These are phyloP conservation scores for Malurus elegans DNA, from an alignment of 2,113 vertebrate genomes.

Conservation along the genomic window DNA sequence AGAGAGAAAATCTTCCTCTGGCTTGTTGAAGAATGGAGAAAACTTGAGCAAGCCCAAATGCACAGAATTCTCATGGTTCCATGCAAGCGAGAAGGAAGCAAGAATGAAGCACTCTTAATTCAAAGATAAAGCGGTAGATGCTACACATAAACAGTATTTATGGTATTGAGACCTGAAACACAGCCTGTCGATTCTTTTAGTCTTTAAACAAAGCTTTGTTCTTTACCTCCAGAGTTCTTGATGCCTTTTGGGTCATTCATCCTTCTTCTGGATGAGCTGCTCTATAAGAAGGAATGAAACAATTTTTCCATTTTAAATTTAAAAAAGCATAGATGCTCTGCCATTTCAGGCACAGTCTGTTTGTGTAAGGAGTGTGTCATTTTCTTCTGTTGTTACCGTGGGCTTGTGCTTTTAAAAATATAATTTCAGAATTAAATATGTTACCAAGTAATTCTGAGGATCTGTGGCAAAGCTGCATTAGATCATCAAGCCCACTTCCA, in stretches of 20 bases:
- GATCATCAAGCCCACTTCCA: neutral
- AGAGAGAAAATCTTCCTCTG: neutral
- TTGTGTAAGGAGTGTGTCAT: neutral
- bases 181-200: neutral
- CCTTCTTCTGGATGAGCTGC: neutral
- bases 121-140: neutral
- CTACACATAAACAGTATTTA: neutral
- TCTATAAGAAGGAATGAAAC: neutral
- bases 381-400: neutral
- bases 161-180: neutral
- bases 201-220: neutral
- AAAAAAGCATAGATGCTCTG: neutral
- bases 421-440: constrained; percentile 21
- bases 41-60: rapidly evolving
- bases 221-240: neutral
- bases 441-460: neutral
- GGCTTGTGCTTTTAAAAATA: neutral
- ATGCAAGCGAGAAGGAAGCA: neutral
- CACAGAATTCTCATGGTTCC: neutral
- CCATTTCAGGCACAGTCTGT: neutral
- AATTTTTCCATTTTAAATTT: neutral
- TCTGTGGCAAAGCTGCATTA: neutral
- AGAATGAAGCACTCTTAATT: neutral
- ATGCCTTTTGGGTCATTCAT: neutral
- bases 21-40: neutral